These are phyloP conservation scores for Asbolus verrucosus DNA, from an alignment of 1,140 invertebrate species.

Conservation along the genomic window DNA sequence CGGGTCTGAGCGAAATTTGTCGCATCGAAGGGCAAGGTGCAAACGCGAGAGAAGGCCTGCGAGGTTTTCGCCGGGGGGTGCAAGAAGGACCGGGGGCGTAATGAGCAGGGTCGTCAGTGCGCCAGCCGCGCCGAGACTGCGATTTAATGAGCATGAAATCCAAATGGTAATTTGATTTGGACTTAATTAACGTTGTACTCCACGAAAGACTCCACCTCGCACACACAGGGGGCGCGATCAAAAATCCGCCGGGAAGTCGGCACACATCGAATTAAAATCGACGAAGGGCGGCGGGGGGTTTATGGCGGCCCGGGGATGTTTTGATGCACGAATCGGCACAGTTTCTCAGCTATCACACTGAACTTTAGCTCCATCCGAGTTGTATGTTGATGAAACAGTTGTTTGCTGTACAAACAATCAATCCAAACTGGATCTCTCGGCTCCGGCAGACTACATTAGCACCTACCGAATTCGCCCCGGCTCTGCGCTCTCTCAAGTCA, in stretches of 20 bases:
- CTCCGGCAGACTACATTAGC: conserved; percentile 37
- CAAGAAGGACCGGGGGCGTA: conserved; percentile 28
- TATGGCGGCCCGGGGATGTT: not conserved
- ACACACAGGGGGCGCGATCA: conserved; percentile 4
- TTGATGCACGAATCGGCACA: conserved; percentile 33
- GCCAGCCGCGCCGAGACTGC: conserved; percentile 57
- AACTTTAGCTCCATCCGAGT: conserved; percentile 33
- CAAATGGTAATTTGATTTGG: conserved; percentile 66
- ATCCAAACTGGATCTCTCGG: conserved; percentile 41
- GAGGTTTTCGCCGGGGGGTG: conserved; percentile 1
- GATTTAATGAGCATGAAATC: conserved; percentile 65
- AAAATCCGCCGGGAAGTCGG: not conserved
- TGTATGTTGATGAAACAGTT: conserved; percentile 44
- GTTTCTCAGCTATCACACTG: conserved; percentile 12
- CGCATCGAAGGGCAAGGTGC: conserved; percentile 32
- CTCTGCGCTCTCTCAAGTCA: conserved; percentile 23
- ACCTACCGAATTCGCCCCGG: conserved; percentile 26
- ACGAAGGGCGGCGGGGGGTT: not conserved
- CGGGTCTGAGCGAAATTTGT: conserved; percentile 19
- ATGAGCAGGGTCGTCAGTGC: conserved; percentile 52
- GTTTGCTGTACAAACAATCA: conserved; percentile 44
- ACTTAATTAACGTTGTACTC: conserved; percentile 63
- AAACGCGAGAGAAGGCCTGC: conserved; percentile 19
- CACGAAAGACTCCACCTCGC: conserved; percentile 30
- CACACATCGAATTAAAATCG: not conserved